Conservation (phyloP, 1,140 invertebrate species). For the Triops cancriformis region DNA sequence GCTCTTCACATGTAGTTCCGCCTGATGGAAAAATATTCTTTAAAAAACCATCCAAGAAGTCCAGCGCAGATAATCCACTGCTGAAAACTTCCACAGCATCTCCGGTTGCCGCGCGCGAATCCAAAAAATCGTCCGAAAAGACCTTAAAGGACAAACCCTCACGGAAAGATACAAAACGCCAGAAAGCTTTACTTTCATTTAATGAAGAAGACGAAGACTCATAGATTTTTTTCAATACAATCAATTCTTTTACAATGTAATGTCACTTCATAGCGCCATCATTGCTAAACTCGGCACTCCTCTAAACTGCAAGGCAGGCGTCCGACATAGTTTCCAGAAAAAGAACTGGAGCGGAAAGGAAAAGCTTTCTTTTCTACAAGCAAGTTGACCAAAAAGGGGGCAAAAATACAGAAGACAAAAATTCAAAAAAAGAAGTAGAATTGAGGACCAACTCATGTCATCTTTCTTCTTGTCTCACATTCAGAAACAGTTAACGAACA, state of each 20-base stretch:
- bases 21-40: slow-evolving; percentile 30
- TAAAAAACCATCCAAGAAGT: slow-evolving; percentile 30
- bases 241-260: slow-evolving; percentile 13
- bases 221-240: slow-evolving; percentile 16
- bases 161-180: slow-evolving; percentile 17
- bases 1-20: neutral
- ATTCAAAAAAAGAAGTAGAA: neutral
- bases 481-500: neutral
- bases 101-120: slow-evolving; percentile 25
- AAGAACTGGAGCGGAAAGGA: neutral
- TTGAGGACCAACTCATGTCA: neutral
- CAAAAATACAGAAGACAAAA: neutral
- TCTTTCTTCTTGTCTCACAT: neutral
- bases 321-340: neutral
- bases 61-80: neutral
- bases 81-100: neutral
- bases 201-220: slow-evolving; percentile 36
- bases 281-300: neutral
- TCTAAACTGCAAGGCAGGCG: slow-evolving; percentile 7
- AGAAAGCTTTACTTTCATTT: slow-evolving; percentile 37
- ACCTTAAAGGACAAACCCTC: slow-evolving; percentile 25
- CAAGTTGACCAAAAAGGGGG: slow-evolving; percentile 2
- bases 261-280: neutral
- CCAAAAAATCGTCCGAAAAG: slow-evolving; percentile 30
- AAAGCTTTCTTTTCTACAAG: slow-evolving; percentile 1